A percentile compares a stretch with the other conserved stretches of the same genome.
These are phyloP conservation scores for Microvelia longipes DNA, from an alignment of 1,140 invertebrate species.

Conservation along the genomic window DNA sequence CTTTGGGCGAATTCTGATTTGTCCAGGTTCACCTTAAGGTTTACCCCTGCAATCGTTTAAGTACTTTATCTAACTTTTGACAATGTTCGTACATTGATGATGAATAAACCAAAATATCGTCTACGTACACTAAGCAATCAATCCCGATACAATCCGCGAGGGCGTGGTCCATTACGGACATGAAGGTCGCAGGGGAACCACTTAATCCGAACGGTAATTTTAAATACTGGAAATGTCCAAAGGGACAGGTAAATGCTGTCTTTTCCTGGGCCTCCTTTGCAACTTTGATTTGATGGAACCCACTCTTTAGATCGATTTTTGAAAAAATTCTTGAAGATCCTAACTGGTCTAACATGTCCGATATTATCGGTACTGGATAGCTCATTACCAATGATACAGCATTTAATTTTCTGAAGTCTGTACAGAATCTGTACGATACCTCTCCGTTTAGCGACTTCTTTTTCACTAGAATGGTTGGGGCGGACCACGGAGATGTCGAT, in stretches of 20 bases:
- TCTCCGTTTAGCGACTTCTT: conserved; percentile 19
- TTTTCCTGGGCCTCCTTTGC: conserved; percentile 14
- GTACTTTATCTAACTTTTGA: conserved; percentile 25
- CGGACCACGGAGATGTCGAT: conserved; percentile 10
- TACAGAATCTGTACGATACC: conserved; percentile 16
- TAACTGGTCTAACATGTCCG: conserved; percentile 2
- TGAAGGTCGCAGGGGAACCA: conserved; percentile 12
- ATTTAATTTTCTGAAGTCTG: conserved; percentile 24
- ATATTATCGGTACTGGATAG: conserved; percentile 9
- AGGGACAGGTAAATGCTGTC: conserved; percentile 19
- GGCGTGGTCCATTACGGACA: conserved; percentile 19
- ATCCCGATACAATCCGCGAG: too few relatives aligned
- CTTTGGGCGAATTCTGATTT: conserved; percentile 33
- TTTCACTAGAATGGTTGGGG: conserved; percentile 12
- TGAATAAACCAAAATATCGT: conserved; percentile 30
- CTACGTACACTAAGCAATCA: conserved; percentile 32
- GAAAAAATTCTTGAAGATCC: conserved; percentile 15
- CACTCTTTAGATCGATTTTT: conserved; percentile 15
- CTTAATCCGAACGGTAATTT: conserved; percentile 16
- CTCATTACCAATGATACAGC: background rate
- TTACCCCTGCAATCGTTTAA: conserved; percentile 27
- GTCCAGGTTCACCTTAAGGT: conserved; percentile 31
- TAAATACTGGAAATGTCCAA: conserved; percentile 14
- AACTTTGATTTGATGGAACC: conserved; percentile 26
- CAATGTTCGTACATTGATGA: conserved; percentile 25